Evolutionary conservation across 2,888 invertebrate species (phyloP), one percentile per base, ranked within the genome.

Genomic region (Pammene aurita): DNA sequence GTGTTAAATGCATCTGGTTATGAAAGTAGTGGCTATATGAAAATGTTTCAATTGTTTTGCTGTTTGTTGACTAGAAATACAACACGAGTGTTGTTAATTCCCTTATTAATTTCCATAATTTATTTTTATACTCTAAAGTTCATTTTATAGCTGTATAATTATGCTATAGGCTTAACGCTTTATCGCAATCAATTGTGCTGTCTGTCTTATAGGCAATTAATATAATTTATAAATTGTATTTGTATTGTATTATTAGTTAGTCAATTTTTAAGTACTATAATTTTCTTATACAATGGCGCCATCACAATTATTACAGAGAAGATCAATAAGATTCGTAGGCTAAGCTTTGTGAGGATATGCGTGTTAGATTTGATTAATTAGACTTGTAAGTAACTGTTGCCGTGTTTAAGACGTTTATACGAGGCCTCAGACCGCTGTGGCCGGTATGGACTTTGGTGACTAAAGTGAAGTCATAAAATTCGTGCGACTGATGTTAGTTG

Each of bases 401-500:
- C 86, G 86, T 86, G 84, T 86, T 83, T 83, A 84, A 81, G 80
- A 83, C 83, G 76, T 77, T 73, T 76, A 72, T 83, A 80, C 83
- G 82, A 80, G 80, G 79, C 78, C 75, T 78, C 77, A 82, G 82
- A 80, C 80, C 79, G 77, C 79, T 83, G 65, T 16, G 77, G 75
- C 76, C 70, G 61, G 77, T 79, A 73, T 77, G 75, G 73, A 74
- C 78, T 79, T 77, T 79, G 76, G 79, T 76, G 78, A 80, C 81
- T 76, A 75, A 72, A 75, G 79, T 77, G 81, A 80, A 83, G 80
- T 81, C 80, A 79, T 80, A 76, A 80, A 77, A 78, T 74, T 83
- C 78, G 87, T 79, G 85, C 86, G 90, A 90, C 90, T 90, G 90
- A 88, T 83, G 84, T 84, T 86, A 84, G 84, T 89, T 89, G 91